These are phyloP conservation scores for Takifugu rubripes DNA, from an alignment of 2,797 vertebrate species.

Conservation along the genomic window DNA sequence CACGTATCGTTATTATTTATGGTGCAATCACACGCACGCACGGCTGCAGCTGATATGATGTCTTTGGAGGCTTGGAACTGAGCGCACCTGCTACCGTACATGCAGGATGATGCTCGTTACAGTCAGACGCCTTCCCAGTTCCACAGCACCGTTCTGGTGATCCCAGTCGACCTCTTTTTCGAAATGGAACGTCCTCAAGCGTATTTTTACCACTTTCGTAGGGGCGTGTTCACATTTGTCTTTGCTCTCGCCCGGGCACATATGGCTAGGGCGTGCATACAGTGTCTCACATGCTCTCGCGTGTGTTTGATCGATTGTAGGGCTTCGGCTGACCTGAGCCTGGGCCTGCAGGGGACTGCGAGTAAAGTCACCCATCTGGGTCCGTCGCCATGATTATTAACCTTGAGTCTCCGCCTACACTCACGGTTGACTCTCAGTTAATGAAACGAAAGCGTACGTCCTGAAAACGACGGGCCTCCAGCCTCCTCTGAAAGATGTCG, in stretches of 20 bases:
- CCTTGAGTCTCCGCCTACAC: constrained; percentile 39
- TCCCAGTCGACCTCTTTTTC: background rate
- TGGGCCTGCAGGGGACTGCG: constrained; percentile 18
- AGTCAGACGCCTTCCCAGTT: background rate
- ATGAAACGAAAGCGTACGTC: constrained; percentile 15
- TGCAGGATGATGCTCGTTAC: background rate
- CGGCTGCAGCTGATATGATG: constrained; percentile 10
- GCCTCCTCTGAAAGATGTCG: background rate
- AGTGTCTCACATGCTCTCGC: background rate
- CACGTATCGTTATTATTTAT: constrained; percentile 15
- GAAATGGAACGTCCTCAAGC: no score
- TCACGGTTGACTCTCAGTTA: constrained; percentile 40
- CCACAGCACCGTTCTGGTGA: background rate
- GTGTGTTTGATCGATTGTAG: constrained; percentile 6
- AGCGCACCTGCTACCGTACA: constrained; percentile 44
- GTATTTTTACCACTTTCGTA: no score
- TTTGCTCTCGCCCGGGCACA: no score
- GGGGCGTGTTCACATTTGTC: no score
- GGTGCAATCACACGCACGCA: constrained; percentile 4
- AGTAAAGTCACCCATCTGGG: constrained; percentile 37
- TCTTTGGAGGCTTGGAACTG: constrained; percentile 36
- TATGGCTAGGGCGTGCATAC: no score
- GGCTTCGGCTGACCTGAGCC: constrained; percentile 25
- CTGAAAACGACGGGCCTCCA: background rate
- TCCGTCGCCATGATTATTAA: constrained; percentile 42